Conservation (phyloP, 2,888 invertebrate species). For the Hedychridium roseum region DNA sequence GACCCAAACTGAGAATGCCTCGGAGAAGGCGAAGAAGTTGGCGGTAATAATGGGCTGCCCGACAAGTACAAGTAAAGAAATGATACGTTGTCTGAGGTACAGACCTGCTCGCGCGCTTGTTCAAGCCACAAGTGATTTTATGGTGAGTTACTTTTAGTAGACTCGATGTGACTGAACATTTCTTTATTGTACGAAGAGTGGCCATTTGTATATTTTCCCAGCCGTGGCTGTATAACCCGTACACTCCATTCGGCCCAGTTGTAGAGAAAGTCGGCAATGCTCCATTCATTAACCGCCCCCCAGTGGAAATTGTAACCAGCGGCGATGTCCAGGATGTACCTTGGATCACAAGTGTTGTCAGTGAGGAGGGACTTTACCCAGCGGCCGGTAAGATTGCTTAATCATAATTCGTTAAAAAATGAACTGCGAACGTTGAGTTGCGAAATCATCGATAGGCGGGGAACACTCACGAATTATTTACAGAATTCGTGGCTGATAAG, state of each 20-base stretch:
- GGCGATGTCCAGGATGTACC: slow-evolving; percentile 74
- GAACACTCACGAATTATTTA: no score
- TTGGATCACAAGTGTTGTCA: slow-evolving; percentile 74
- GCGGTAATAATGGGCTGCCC: slow-evolving; percentile 73
- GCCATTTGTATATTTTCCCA: slow-evolving; percentile 43
- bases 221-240: slow-evolving; percentile 73
- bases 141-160: slow-evolving; percentile 57
- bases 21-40: slow-evolving; percentile 70
- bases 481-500: slow-evolving; percentile 61
- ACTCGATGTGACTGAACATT: not conserved
- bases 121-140: slow-evolving; percentile 68
- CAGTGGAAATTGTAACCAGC: slow-evolving; percentile 69
- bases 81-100: slow-evolving; percentile 72
- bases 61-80: slow-evolving; percentile 64
- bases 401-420: slow-evolving; percentile 1
- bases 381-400: slow-evolving; percentile 67
- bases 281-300: slow-evolving; percentile 74
- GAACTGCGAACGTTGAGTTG: no score
- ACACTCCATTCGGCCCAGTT: slow-evolving; percentile 78
- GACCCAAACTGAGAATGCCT: slow-evolving; percentile 49
- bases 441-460: no score
- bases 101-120: slow-evolving; percentile 72
- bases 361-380: slow-evolving; percentile 79
- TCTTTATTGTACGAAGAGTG: not conserved
- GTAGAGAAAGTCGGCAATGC: slow-evolving; percentile 69